These are phyloP conservation scores for Megathymus violae DNA, from an alignment of 1,140 invertebrate species.

Conservation along the genomic window DNA sequence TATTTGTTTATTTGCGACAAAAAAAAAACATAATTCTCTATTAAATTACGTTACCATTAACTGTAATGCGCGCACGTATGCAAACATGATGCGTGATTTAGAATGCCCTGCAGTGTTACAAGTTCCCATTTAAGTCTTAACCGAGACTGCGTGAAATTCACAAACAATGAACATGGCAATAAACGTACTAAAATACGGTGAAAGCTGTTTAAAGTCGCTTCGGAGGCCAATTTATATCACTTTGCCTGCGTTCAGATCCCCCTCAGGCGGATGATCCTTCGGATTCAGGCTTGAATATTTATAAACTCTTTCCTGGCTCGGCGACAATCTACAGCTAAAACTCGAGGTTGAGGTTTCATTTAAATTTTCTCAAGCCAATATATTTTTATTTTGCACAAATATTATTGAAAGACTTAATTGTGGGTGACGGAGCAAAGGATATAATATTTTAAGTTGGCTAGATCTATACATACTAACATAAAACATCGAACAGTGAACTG, in stretches of 20 bases:
- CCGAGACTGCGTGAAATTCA: background rate
- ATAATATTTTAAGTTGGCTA: too few relatives aligned
- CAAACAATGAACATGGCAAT: background rate
- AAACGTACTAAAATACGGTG: background rate
- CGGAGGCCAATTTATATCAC: conserved; percentile 26
- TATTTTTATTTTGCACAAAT: too few relatives aligned
- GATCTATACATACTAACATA: too few relatives aligned
- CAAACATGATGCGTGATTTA: conserved; percentile 7
- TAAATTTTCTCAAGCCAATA: background rate
- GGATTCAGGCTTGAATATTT: conserved; percentile 5
- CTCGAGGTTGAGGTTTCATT: background rate
- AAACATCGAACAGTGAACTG: too few relatives aligned
- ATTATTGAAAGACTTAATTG: too few relatives aligned
- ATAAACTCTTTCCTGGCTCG: background rate
- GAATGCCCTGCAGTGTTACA: background rate
- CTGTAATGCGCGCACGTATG: background rate
- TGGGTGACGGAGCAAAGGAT: too few relatives aligned
- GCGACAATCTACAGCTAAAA: background rate
- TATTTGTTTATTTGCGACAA: too few relatives aligned
- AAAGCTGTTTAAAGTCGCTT: conserved; percentile 14
- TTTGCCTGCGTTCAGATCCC: conserved; percentile 7
- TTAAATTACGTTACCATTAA: too few relatives aligned
- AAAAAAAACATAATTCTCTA: too few relatives aligned
- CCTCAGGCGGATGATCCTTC: background rate
- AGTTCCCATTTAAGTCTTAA: background rate